phyloP scores from a whole-genome alignment of 1,140 invertebrate genomes.

The Dendroctonus valens region DNA sequence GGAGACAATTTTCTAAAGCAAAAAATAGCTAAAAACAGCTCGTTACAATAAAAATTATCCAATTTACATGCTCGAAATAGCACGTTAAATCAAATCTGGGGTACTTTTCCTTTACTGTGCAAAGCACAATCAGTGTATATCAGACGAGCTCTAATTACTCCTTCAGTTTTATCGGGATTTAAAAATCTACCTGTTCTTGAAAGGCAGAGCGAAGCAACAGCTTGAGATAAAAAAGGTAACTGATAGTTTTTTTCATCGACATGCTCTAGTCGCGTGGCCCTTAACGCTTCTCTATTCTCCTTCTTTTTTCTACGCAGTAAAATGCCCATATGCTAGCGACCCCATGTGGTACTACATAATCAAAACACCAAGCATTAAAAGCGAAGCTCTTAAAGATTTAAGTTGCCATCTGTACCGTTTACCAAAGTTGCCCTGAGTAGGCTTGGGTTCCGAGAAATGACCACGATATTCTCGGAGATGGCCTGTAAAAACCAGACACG shows the following conservation, averaged over 20 bases:
- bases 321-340: slow-evolving; percentile 21
- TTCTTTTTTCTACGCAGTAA: slow-evolving; percentile 15
- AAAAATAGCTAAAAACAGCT: too few species aligned
- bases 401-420: slow-evolving; percentile 32
- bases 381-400: slow-evolving; percentile 31
- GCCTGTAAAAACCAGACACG: slow-evolving; percentile 34
- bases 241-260: slow-evolving; percentile 1
- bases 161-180: not conserved
- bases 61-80: too few species aligned
- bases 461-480: slow-evolving; percentile 33
- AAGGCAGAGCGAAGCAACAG: not conserved
- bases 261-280: slow-evolving; percentile 20
- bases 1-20: too few species aligned
- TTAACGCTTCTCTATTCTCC: slow-evolving; percentile 4
- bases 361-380: slow-evolving; percentile 29
- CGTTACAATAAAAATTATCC: too few species aligned
- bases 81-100: too few species aligned
- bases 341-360: slow-evolving; percentile 29
- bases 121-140: not conserved
- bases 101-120: too few species aligned
- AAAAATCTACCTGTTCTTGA: too few species aligned
- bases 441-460: slow-evolving; percentile 34
- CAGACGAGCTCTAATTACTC: not conserved
- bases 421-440: slow-evolving; percentile 34
- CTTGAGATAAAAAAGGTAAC: not conserved